Conservation (phyloP, 2,888 invertebrate genomes). For the Micropterix aruncella region DNA sequence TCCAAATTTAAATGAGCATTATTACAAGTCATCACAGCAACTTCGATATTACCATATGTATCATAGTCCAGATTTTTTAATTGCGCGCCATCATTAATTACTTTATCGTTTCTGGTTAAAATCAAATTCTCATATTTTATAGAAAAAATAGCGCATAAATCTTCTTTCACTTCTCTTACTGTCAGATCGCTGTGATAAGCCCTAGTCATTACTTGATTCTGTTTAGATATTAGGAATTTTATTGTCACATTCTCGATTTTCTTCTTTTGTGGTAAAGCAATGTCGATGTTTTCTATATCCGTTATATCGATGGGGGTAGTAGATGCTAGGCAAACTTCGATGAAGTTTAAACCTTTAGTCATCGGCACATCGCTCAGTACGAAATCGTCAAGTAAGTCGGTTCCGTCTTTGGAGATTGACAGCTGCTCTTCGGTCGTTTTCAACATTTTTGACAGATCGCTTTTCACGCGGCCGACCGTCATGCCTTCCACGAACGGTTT, state of each 20-base stretch:
- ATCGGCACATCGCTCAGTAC: neutral
- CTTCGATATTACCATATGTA: constrained; percentile 32
- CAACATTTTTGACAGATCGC: neutral
- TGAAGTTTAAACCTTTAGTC: neutral
- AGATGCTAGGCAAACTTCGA: neutral
- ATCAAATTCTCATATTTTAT: neutral
- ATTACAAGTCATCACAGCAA: constrained; percentile 29
- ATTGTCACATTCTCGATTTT: neutral
- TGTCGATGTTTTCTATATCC: neutral
- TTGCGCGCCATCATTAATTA: constrained; percentile 27
- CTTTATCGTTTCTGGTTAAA: neutral
- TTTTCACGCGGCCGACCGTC: neutral
- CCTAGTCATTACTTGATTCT: neutral
- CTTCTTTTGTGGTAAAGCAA: neutral
- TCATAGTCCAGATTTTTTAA: constrained; percentile 32
- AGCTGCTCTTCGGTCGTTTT: neutral
- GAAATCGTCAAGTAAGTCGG: neutral
- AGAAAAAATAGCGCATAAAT: neutral
- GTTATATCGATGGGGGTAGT: neutral
- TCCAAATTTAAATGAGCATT: constrained; percentile 26
- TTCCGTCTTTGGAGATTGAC: neutral
- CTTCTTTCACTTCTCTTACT: neutral
- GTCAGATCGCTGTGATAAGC: neutral
- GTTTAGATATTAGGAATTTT: neutral
- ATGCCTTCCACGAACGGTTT: neutral